Evolutionary conservation across 92 coral and sea anemone species (phyloP), one percentile per base, ranked within the genome.

Genomic region (Paramuricea clavata): DNA sequence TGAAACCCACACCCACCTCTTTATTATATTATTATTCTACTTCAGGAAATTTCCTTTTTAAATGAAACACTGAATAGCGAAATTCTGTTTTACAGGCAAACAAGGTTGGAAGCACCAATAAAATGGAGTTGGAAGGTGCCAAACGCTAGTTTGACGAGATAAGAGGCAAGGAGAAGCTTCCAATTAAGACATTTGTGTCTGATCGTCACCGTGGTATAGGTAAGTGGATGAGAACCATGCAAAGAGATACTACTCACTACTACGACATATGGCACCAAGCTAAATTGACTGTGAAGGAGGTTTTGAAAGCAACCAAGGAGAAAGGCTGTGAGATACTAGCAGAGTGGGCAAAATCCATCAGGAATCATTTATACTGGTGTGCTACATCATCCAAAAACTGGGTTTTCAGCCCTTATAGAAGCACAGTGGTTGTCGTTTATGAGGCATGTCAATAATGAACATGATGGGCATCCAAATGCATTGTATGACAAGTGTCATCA

Each of bases 151-250:
- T 62, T 64, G 56, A 72, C 3, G 74, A 59, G 16, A 41, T 36
- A 26, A 23, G 23, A 12, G 42, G 60, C 34, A 82, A 67, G 60
- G 78, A 44, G 1, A 50, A 49, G 21, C 65, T 82, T 39, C 59
- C 43, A 16, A 68, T 44, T 25, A 56, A 69, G 42, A 69, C 77
- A 69, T 82, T 82, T 71, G n/a, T n/a, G 67, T 82, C 80, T 33
- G 80, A 84, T 62, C 44, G 44, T 10, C 10, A 39, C 44, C 10
- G 44, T 39, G 44, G 44, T 39, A 39, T 39, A 4, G 81, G 69
- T 33, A 84, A 84, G 34, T 50, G 88, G 88, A 74, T 72, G 9
- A 49, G n/a, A 84, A 84, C 30, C 56, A 39, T 10, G 44, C 80
- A 47, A 19, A 22, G 23, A 52, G 71, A 73, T 17, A 59, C 74